Evolutionary conservation across 2,888 invertebrate genomes (phyloP).

Genomic region (Pyralis farinalis): DNA sequence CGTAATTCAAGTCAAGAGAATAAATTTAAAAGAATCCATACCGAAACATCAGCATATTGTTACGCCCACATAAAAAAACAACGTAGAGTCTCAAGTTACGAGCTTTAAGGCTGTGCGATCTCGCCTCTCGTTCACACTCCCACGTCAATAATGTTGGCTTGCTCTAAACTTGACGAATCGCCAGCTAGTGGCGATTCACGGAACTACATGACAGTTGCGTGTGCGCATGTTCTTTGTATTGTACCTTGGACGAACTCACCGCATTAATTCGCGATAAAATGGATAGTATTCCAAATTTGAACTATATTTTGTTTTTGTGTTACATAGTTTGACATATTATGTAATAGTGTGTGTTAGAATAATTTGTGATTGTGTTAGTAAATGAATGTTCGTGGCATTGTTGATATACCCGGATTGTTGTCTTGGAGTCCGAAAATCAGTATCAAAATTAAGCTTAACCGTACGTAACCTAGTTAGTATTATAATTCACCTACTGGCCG

Average conservation of each 20-base stretch:
- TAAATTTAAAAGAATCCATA: constrained; percentile 14
- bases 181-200: constrained; percentile 54
- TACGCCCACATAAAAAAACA: constrained; percentile 15
- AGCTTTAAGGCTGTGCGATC: constrained; percentile 49
- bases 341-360: constrained; percentile 35
- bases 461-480: constrained; percentile 46
- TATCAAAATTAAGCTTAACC: constrained; percentile 77
- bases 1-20: constrained; percentile 1
- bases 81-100: constrained; percentile 27
- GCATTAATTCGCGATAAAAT: constrained; percentile 18
- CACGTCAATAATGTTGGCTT: background rate
- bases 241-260: constrained; percentile 29
- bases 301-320: constrained; percentile 20
- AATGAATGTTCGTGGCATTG: constrained; percentile 72
- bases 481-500: constrained; percentile 3
- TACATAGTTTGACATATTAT: constrained; percentile 17
- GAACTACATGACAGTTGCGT: constrained; percentile 66
- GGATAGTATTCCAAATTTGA: constrained; percentile 12
- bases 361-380: constrained; percentile 63
- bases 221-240: constrained; percentile 65
- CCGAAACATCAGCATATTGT: constrained; percentile 10
- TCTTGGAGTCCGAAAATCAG: constrained; percentile 74
- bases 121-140: constrained; percentile 26
- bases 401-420: constrained; percentile 70
- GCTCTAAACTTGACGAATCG: constrained; percentile 23